Conservation (phyloP, 2,888 invertebrate species). For the Melolontha melolontha region DNA sequence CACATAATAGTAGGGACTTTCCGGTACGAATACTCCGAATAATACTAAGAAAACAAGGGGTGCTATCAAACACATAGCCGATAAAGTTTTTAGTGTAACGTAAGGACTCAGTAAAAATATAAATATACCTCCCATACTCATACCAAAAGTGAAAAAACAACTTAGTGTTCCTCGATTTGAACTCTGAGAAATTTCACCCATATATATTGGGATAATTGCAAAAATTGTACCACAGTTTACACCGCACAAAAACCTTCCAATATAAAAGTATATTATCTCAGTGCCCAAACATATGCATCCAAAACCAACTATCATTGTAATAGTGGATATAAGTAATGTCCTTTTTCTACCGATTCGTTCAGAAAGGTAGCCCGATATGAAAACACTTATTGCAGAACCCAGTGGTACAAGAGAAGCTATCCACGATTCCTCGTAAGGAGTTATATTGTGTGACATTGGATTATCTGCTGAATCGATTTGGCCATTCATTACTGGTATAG, state of each 20-base stretch:
- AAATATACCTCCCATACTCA: slow-evolving; percentile 74
- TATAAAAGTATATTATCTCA: slow-evolving; percentile 67
- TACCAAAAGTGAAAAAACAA: slow-evolving; percentile 80
- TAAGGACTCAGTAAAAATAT: slow-evolving; percentile 77
- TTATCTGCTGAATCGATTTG: slow-evolving; percentile 46
- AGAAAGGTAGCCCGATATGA: slow-evolving; percentile 75
- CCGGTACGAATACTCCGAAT: slow-evolving; percentile 79
- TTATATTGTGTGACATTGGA: slow-evolving; percentile 53
- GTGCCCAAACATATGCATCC: slow-evolving; percentile 72
- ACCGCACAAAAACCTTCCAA: slow-evolving; percentile 73
- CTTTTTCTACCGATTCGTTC: slow-evolving; percentile 78
- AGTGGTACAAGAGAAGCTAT: slow-evolving; percentile 68
- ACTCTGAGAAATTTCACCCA: slow-evolving; percentile 78
- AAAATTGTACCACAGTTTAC: slow-evolving; percentile 76
- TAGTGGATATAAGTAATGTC: slow-evolving; percentile 73
- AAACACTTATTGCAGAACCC: slow-evolving; percentile 73
- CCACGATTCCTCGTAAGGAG: slow-evolving; percentile 66
- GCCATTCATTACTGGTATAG: slow-evolving; percentile 59
- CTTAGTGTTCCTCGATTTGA: slow-evolving; percentile 82
- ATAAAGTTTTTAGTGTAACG: slow-evolving; percentile 73
- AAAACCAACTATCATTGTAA: slow-evolving; percentile 81
- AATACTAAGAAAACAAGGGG: slow-evolving; percentile 62
- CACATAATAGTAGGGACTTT: slow-evolving; percentile 78
- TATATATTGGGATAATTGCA: slow-evolving; percentile 82
- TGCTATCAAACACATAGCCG: slow-evolving; percentile 68